phyloP scores from a whole-genome alignment of 2,797 vertebrate genomes.

The Microchirus variegatus region DNA sequence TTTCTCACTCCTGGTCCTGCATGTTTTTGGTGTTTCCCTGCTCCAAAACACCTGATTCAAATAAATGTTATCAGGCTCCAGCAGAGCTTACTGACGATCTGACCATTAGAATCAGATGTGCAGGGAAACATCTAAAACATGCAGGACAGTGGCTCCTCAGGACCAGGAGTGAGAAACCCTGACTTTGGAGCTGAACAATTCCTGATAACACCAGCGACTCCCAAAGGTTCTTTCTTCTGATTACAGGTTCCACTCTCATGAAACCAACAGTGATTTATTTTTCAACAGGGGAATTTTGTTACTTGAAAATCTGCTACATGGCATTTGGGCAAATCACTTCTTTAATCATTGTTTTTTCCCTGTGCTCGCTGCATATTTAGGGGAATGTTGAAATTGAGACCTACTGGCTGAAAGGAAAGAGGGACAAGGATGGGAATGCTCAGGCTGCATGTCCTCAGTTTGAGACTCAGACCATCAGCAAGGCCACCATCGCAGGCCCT shows the following conservation, averaged over 20 bases:
- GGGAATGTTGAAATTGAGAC: slow-evolving; percentile 84
- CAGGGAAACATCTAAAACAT: no score
- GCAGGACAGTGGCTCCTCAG: no score
- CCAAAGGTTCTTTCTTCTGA: no score
- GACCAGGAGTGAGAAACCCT: no score
- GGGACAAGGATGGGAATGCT: slow-evolving; percentile 81
- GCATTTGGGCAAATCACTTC: slow-evolving; percentile 9
- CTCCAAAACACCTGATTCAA: no score
- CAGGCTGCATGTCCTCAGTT: slow-evolving; percentile 82
- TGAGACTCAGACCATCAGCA: slow-evolving; percentile 77
- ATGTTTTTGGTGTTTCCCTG: no score
- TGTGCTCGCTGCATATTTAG: slow-evolving; percentile 38
- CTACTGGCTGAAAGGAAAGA: slow-evolving; percentile 82
- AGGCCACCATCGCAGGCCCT: slow-evolving; percentile 62
- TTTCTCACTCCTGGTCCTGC: no score
- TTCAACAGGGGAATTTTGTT: slow-evolving; percentile 26
- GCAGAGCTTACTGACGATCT: no score
- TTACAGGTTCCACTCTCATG: slow-evolving; percentile 50
- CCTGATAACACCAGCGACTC: no score
- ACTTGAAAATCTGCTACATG: slow-evolving; percentile 17
- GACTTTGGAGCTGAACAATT: no score
- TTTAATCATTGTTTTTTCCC: background rate
- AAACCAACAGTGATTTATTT: slow-evolving; percentile 27
- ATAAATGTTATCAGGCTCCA: no score
- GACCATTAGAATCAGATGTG: no score